Evolutionary conservation across 2,888 invertebrate species (phyloP).

Genomic region (Gastrophysa polygoni): DNA sequence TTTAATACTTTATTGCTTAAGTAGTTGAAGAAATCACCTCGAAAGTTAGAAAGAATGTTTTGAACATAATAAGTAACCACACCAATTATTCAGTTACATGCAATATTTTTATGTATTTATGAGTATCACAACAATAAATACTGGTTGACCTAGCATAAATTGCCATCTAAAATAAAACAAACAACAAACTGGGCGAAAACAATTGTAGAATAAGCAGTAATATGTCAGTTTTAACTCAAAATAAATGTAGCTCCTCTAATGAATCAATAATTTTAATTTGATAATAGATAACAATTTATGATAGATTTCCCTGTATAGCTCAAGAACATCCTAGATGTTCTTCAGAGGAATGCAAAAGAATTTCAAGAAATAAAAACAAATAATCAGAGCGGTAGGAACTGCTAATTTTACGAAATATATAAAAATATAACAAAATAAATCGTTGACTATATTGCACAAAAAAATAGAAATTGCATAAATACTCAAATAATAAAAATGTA

Average conservation of each 20-base stretch:
- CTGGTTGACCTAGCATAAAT: background rate
- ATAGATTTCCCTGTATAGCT: background rate
- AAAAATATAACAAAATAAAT: background rate
- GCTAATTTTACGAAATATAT: background rate
- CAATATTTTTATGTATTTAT: background rate
- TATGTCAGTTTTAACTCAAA: too few relatives aligned
- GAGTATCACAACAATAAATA: background rate
- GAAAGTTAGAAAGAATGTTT: conserved; percentile 4
- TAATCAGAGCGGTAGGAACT: background rate
- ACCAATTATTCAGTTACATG: conserved; percentile 12
- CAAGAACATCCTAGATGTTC: background rate
- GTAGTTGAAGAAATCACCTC: conserved; percentile 17
- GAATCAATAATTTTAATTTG: too few relatives aligned
- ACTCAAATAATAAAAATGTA: too few relatives aligned
- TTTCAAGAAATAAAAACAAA: background rate
- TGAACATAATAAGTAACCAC: conserved; percentile 17
- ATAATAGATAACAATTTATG: too few relatives aligned
- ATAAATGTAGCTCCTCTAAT: too few relatives aligned
- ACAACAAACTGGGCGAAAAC: too few relatives aligned
- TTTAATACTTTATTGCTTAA: conserved; percentile 33
- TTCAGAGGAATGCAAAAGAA: background rate
- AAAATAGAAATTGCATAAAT: background rate
- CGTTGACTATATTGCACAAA: conserved; percentile 4
- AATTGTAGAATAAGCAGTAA: too few relatives aligned
- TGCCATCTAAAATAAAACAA: background rate